Evolutionary conservation across 2,113 vertebrate genomes (phyloP).

Genomic region (Lethenteron reissneri): DNA sequence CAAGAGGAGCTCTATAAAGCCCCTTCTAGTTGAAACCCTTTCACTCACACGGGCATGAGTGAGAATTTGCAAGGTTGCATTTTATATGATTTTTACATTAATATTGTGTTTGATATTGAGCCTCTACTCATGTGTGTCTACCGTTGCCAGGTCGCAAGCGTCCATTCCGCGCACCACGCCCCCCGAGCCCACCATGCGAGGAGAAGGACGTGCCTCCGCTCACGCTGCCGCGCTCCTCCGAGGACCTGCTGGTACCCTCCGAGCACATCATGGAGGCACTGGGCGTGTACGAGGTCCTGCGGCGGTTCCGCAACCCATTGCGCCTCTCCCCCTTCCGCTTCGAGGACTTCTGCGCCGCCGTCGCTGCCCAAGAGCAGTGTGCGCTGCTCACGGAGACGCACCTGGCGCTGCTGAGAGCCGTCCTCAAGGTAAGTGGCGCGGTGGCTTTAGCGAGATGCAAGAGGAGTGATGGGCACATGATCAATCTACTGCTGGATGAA

Average conservation of each 20-base stretch:
- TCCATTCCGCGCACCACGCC: slow-evolving; percentile 1
- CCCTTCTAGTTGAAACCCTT: too few relatives aligned
- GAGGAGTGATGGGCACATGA: too few relatives aligned
- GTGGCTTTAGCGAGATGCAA: too few relatives aligned
- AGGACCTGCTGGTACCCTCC: background rate
- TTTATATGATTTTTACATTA: background rate
- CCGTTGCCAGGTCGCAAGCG: background rate
- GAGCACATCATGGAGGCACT: slow-evolving; percentile 1
- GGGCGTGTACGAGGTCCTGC: slow-evolving; percentile 4
- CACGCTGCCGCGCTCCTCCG: background rate
- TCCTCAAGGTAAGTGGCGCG: background rate
- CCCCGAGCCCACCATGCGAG: background rate
- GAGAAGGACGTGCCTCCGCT: background rate
- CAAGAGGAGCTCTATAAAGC: too few relatives aligned
- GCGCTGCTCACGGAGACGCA: slow-evolving; percentile 1
- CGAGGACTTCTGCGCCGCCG: background rate
- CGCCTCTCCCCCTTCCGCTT: slow-evolving; percentile 1
- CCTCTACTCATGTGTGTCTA: too few relatives aligned
- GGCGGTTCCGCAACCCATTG: slow-evolving; percentile 3
- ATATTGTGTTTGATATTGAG: background rate
- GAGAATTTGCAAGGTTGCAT: too few relatives aligned
- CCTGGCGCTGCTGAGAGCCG: slow-evolving; percentile 2
- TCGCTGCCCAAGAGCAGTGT: slow-evolving; percentile 1
- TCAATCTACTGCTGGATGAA: too few relatives aligned
- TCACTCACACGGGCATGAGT: too few relatives aligned